Conservation (phyloP, 2,797 vertebrate species). For the Hippocampus kuda region DNA sequence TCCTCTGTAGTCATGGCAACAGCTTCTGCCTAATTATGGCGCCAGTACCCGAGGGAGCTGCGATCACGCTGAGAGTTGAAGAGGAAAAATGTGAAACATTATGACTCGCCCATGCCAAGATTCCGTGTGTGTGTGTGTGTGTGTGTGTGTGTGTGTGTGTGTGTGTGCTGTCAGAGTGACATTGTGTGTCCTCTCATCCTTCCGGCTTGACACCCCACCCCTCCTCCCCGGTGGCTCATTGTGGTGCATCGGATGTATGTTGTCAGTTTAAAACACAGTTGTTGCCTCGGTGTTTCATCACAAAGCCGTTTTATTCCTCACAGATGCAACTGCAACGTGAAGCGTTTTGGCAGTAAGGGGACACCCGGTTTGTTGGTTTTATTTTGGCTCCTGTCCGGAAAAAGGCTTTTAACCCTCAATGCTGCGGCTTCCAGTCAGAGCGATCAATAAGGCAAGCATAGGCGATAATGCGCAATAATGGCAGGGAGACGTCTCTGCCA, state of each 20-base stretch:
- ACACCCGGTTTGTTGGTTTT: neutral
- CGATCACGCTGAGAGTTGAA: conserved; percentile 1
- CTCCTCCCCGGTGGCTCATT: neutral
- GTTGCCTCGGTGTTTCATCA: neutral
- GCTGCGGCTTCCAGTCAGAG: conserved; percentile 3
- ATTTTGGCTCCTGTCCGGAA: conserved; percentile 1
- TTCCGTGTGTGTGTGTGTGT: neutral
- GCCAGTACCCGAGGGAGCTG: conserved; percentile 9
- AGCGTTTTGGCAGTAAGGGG: neutral
- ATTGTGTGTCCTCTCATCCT: conserved; percentile 2
- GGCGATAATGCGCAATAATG: conserved; percentile 5
- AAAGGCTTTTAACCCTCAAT: neutral
- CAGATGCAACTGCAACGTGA: neutral
- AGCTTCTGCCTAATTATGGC: conserved; percentile 31
- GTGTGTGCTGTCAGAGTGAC: neutral
- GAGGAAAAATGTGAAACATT: neutral
- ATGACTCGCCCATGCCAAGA: neutral
- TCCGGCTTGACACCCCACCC: neutral
- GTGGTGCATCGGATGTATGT: neutral
- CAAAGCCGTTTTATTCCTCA: neutral
- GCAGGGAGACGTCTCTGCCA: neutral
- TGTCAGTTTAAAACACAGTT: neutral
- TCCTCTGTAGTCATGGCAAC: conserved; percentile 45
- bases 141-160: neutral
- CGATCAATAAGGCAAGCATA: neutral